Evolutionary conservation across 1,140 invertebrate species (phyloP).

Genomic region (Drosophila trapezifrons): DNA sequence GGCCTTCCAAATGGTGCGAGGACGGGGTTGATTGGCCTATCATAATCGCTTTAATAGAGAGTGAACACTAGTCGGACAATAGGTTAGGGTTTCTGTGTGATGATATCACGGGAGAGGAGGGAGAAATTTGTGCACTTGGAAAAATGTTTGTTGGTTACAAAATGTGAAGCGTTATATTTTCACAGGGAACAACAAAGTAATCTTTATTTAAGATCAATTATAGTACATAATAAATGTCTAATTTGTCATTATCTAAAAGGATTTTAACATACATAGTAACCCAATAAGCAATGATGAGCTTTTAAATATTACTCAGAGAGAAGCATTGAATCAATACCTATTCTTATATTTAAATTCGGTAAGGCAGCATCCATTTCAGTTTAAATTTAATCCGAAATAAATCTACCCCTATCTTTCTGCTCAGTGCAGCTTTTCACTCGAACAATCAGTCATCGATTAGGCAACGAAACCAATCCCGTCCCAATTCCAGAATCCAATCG

Average conservation of each 20-base stretch:
- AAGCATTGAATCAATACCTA: too few species aligned
- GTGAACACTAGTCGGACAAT: slow-evolving; percentile 39
- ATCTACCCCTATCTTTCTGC: not conserved
- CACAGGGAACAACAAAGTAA: too few species aligned
- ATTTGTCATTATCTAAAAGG: too few species aligned
- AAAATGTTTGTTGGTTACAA: not conserved
- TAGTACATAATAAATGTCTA: too few species aligned
- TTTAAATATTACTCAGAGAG: too few species aligned
- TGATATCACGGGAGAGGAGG: not conserved
- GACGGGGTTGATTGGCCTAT: slow-evolving; percentile 62
- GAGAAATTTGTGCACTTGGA: not conserved
- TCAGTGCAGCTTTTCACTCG: slow-evolving; percentile 26
- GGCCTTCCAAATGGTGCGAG: slow-evolving; percentile 2
- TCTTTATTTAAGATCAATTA: too few species aligned
- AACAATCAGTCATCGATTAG: slow-evolving; percentile 65
- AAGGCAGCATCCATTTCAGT: too few species aligned
- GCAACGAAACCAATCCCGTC: slow-evolving; percentile 27
- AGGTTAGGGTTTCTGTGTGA: not conserved
- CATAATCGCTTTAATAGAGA: slow-evolving; percentile 39
- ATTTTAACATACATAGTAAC: too few species aligned
- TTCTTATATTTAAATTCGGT: too few species aligned
- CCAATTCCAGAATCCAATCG: slow-evolving; percentile 47
- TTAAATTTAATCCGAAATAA: too few species aligned
- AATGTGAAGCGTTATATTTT: too few species aligned
- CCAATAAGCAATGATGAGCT: too few species aligned